Conservation (phyloP, 2,888 invertebrate species). For the Drosophila sordidapex region DNA sequence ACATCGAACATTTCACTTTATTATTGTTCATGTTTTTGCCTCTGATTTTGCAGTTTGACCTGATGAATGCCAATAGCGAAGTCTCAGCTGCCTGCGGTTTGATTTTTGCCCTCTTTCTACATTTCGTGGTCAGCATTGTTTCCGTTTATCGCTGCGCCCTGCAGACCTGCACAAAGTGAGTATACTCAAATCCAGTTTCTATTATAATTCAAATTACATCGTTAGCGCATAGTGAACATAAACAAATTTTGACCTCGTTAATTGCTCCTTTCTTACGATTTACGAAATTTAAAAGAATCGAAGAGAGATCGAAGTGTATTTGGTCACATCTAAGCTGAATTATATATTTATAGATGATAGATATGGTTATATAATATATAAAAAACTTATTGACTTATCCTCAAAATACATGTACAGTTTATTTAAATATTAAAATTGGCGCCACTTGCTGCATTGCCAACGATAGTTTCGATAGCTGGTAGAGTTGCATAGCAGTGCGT, state of each 20-base stretch:
- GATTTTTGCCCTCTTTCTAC: slow-evolving; percentile 82
- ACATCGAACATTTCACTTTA: slow-evolving; percentile 21
- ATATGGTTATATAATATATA: not conserved
- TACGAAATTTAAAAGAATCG: not conserved
- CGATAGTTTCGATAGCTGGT: not conserved
- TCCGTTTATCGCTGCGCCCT: slow-evolving; percentile 84
- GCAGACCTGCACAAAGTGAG: slow-evolving; percentile 84
- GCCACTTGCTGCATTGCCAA: not conserved
- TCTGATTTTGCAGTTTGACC: slow-evolving; percentile 72
- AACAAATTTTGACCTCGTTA: not conserved
- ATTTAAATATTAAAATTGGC: not conserved
- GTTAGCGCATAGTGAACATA: not conserved
- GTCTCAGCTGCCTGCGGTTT: slow-evolving; percentile 84
- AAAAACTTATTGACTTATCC: no score
- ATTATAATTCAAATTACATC: not conserved
- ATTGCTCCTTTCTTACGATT: not conserved
- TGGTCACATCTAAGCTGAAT: not conserved
- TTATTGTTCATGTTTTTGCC: slow-evolving; percentile 1
- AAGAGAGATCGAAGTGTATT: not conserved
- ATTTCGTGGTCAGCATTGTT: slow-evolving; percentile 83
- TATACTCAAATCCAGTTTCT: slow-evolving; percentile 18
- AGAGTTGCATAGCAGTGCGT: not conserved
- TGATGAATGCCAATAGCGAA: slow-evolving; percentile 80
- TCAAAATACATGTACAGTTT: not conserved
- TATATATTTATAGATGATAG: not conserved